Base-by-base conservation (phyloP, 2,113 vertebrate genomes). In the Syngnathus typhle region DNA sequence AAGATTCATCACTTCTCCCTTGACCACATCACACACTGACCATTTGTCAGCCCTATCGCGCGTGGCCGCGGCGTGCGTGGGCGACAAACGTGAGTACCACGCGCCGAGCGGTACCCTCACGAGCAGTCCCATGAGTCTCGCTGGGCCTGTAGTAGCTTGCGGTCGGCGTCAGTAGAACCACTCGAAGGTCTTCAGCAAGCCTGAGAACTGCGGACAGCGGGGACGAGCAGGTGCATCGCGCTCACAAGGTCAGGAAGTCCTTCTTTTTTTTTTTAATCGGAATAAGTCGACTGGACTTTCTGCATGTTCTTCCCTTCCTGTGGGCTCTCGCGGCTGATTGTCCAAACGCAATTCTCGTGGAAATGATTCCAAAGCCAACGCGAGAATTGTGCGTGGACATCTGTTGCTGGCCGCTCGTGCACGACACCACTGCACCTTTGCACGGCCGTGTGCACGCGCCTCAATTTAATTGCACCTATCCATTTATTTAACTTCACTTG, bases 341-440 rank as follows among this genome's bases (percentile, higher is more conserved):
- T 92, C 93, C 86, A 92, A 93, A 92, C 92, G 89, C 91, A 91
- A 91, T 90, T 91, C 88, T 90, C 88, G 90, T 89, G 49, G 49
- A 52, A 52, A n/a, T 52, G 49, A 90, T 86, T 88, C 81, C 83
- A 91, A 89, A 77, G 74, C 84, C 87, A 87, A 93, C 87, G 92
- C 95, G 93, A 98, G 96, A 96, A 95, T 98, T 98, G 96, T 98
- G 94, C 91, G 88, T 96, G 96, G 96, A 97, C 95, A 96, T 98
- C 96, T 95, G 95, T 97, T 93, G 95, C 93, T 94, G 91, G 92
- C 88, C 75, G 91, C 92, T 92, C 91, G 66, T 80, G 67, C 65
- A 38, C 88, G 67, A 70, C 86, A 52, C 18, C 47, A 18, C 47
- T 5, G 18, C 49, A n/a, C 16, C 2, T 21, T 21, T 52, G 49